Conservation (phyloP, 1,140 invertebrate genomes). For the Halyomorpha halys region DNA sequence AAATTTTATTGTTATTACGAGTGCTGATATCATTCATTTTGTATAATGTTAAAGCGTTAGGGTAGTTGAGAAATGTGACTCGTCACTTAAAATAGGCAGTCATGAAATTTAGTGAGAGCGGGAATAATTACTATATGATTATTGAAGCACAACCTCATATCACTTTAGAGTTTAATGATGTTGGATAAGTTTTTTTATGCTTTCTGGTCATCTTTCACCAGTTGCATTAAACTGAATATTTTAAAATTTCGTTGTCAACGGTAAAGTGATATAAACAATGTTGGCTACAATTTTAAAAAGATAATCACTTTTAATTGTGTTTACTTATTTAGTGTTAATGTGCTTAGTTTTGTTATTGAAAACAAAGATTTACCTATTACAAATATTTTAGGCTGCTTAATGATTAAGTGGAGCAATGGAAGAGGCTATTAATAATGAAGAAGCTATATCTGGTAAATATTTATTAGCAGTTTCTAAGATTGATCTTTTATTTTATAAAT, state of each 20-base stretch:
- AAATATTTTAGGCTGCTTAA: slow-evolving; percentile 7
- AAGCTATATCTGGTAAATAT: slow-evolving; percentile 9
- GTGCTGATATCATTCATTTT: no score
- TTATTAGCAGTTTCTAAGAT: neutral
- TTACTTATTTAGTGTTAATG: no score
- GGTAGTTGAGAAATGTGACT: neutral
- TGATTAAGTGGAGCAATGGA: slow-evolving; percentile 1
- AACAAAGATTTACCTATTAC: no score
- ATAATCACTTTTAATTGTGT: no score
- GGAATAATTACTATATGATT: slow-evolving; percentile 6
- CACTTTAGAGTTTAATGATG: neutral
- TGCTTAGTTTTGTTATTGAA: no score
- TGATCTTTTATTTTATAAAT: neutral
- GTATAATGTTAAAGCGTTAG: no score
- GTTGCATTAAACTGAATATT: no score
- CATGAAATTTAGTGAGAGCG: slow-evolving; percentile 5
- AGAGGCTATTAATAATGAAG: slow-evolving; percentile 8
- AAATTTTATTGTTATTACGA: neutral
- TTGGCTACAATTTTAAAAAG: neutral
- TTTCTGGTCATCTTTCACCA: neutral
- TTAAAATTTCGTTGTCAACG: neutral
- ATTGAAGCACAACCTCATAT: neutral
- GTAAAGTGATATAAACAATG: neutral
- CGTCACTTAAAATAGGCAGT: slow-evolving; percentile 8
- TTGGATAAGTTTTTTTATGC: neutral